Base-by-base conservation (phyloP, 2,113 vertebrate species). In the Rhinopithecus roxellana region DNA sequence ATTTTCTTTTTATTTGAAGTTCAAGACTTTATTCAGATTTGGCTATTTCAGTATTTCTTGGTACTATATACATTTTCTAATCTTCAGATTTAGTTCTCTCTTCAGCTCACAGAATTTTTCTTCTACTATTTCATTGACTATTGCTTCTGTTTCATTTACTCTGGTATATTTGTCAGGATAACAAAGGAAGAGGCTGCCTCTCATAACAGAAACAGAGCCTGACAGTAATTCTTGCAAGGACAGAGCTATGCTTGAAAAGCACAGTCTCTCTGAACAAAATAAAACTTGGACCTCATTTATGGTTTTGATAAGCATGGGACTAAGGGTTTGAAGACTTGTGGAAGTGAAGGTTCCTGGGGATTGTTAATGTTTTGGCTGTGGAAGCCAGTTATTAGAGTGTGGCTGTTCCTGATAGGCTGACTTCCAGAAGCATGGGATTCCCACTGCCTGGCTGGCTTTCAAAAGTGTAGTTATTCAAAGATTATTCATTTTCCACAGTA, bases 1-100 rank as follows among this genome's bases (percentile, higher is more conserved):
- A 5, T 82, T 87, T 72, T 93, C 7, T 82, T 86, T 87, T 87
- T 38, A 88, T 38, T 78, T 69, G 10, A 81, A 93, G 6, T 82
- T 84, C 7, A 74, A 95, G 20, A 52, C 9, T 79, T 85, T 59
- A 17, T 93, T 35, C 0, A 80, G 35, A 59, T 79, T 43, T 82
- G 9, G 13, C 57, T 40, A 67, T 67, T 82, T 96, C 6, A 13
- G 2, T 67, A 43, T 55, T 61, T 87, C 18, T 45, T 79, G 32
- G 16, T 88, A 35, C 5, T 32, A 10, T 55, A 48, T 16, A n/a
- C 2, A 35, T 74, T 64, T 82, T 95, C 50, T 61, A 86, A 87
- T 18, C 18, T 35, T 25, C 3, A 88, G 16, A 82, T 43, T 43
- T 8, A 59, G 11, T 48, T 61, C 69, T 69, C n/a, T 89, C 32